Base-by-base conservation (phyloP, 2,113 vertebrate species). In the Phodopus roborovskii region DNA sequence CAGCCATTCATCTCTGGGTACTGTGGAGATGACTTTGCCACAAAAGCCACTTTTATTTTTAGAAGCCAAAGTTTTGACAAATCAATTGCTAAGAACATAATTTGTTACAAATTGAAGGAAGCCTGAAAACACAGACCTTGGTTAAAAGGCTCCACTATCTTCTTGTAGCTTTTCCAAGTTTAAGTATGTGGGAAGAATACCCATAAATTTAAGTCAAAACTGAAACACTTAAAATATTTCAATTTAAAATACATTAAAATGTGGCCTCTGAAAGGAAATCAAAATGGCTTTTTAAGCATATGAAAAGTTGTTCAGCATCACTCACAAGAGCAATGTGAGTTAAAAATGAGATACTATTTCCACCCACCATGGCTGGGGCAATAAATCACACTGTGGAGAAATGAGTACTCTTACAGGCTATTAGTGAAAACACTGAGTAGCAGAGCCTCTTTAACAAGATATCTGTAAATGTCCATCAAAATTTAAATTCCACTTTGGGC, bases 201-300 rank as follows among this genome's bases (percentile, higher is more conserved):
- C 87, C 96, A 98, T 96, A 97, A 97, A 95, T 97, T 97, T 96
- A 96, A 96, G 88, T 79, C 71, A 53, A 97, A 96, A 92, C 90
- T 3, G 33, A 97, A 96, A 94, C 91, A 91, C 45, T 95, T 91
- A 64, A 85, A 96, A 91, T 17, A 70, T 48, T 97, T 50, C 89
- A 95, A 97, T 36, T 94, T 50, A 79, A 97, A 97, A 95, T n/a
- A 94, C 68, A 88, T 83, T 94, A 96, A 96, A 92, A 86, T 93
- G 39, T 84, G 96, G 79, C 87, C 85, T 96, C 92, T 94, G 85
- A 92, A 82, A 97, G 96, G 96, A 97, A 98, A 97, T 94, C 68
- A 92, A 97, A 97, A 97, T 89, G 93, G 48, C 56, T 97, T 95
- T 97, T 95, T 86, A 97, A 96, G 91, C 86, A 93, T 92, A 92